phyloP scores from a whole-genome alignment of 2,113 vertebrate species.

The Caranx ignobilis region DNA sequence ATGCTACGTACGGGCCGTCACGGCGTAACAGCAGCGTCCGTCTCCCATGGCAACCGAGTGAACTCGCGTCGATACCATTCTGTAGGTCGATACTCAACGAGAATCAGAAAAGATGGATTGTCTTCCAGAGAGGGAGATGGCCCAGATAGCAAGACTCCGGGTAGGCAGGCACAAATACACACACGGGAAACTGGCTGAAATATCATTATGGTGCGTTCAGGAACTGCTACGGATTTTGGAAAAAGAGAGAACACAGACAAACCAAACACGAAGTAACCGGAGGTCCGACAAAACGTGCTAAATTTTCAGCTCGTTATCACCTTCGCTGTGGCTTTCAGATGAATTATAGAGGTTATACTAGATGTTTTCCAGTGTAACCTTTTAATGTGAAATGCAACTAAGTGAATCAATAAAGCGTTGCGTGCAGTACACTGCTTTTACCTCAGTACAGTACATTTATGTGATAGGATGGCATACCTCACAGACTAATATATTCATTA shows the following conservation, averaged over 20 bases:
- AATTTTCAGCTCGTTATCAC: background rate
- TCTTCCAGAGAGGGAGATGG: conserved; percentile 32
- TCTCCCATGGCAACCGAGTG: conserved; percentile 50
- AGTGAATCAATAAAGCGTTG: too few relatives aligned
- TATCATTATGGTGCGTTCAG: background rate
- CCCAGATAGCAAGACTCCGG: conserved; percentile 31
- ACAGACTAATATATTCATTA: too few relatives aligned
- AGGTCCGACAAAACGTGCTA: background rate
- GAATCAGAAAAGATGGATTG: conserved; percentile 24
- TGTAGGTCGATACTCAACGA: background rate
- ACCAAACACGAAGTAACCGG: background rate
- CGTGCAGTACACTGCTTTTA: too few relatives aligned
- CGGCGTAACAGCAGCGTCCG: background rate
- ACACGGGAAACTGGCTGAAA: background rate
- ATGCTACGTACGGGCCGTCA: conserved; percentile 14
- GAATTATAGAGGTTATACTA: background rate
- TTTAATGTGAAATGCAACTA: too few relatives aligned
- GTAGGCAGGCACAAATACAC: background rate
- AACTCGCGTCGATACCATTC: too few relatives aligned
- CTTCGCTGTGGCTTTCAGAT: background rate
- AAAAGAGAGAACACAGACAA: background rate
- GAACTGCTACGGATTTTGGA: background rate
- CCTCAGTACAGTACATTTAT: too few relatives aligned
- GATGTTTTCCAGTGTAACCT: too few relatives aligned
- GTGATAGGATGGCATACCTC: too few relatives aligned